These are phyloP conservation scores for Podarcis raffonei DNA, from an alignment of 2,113 vertebrate species.

Conservation along the genomic window DNA sequence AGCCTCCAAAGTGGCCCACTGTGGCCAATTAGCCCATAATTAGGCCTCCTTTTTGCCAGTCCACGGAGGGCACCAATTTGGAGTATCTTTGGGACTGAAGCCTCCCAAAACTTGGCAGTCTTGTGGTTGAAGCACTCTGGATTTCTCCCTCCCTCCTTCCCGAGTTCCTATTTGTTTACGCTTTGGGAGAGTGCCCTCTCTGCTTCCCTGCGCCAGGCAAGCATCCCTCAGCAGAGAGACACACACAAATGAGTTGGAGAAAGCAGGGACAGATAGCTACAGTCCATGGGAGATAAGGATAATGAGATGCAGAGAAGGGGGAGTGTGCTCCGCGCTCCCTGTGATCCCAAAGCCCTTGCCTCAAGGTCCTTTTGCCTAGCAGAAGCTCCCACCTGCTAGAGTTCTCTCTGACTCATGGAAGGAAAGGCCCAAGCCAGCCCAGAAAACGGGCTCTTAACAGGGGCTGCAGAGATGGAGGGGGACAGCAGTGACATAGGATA, in stretches of 20 bases:
- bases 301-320: neutral
- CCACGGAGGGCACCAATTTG: no score
- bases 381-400: neutral
- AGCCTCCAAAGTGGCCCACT: no score
- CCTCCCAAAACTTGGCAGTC: no score
- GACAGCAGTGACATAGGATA: no score
- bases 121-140: no score
- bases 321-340: neutral
- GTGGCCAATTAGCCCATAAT: no score
- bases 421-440: neutral
- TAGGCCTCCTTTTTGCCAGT: no score
- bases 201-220: neutral
- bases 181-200: neutral
- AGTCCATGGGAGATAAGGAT: neutral
- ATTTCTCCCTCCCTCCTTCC: no score
- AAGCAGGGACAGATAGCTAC: neutral
- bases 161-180: no score
- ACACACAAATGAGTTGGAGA: neutral
- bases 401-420: neutral
- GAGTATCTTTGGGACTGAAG: no score
- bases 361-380: neutral
- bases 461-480: neutral
- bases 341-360: neutral
- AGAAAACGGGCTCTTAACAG: neutral
- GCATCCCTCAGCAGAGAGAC: neutral